These are phyloP conservation scores for Embidobia sp. DNA, from an alignment of 2,888 invertebrate genomes.

Conservation along the genomic window DNA sequence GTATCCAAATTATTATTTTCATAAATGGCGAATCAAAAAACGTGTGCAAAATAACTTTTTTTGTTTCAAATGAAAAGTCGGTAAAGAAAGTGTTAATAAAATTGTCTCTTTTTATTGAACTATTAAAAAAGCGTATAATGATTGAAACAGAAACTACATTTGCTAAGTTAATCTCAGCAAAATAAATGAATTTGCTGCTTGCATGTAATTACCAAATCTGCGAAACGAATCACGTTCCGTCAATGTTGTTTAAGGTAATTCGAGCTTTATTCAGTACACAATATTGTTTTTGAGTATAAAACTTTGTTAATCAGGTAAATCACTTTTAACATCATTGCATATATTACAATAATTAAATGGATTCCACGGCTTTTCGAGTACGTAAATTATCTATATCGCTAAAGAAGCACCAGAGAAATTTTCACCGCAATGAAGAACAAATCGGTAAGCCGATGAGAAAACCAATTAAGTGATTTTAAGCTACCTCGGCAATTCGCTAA, in stretches of 20 bases:
- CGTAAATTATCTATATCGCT: conserved; percentile 37
- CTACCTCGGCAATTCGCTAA: conserved; percentile 67
- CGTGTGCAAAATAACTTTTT: no score
- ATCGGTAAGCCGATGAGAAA: conserved; percentile 67
- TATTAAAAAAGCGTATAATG: no score
- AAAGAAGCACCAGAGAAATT: conserved; percentile 42
- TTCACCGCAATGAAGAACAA: conserved; percentile 61
- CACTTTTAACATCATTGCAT: conserved; percentile 24
- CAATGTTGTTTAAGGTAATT: conserved; percentile 27
- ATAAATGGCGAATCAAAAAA: no score
- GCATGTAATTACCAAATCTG: neutral
- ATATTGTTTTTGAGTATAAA: conserved; percentile 21
- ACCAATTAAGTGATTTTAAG: conserved; percentile 71
- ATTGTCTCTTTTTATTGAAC: no score
- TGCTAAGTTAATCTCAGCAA: no score
- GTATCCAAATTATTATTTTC: no score
- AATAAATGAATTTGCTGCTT: neutral
- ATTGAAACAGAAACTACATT: no score
- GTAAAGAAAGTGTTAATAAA: no score
- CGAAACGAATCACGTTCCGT: conserved; percentile 16
- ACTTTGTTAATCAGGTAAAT: conserved; percentile 31
- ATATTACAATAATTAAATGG: conserved; percentile 34
- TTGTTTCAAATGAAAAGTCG: no score
- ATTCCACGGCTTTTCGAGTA: conserved; percentile 15
- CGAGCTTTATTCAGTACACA: conserved; percentile 24